A percentile compares a stretch with the other conserved stretches of the same genome.
Conservation (phyloP, 1,140 invertebrate species). For the Diachasma alloeum region DNA sequence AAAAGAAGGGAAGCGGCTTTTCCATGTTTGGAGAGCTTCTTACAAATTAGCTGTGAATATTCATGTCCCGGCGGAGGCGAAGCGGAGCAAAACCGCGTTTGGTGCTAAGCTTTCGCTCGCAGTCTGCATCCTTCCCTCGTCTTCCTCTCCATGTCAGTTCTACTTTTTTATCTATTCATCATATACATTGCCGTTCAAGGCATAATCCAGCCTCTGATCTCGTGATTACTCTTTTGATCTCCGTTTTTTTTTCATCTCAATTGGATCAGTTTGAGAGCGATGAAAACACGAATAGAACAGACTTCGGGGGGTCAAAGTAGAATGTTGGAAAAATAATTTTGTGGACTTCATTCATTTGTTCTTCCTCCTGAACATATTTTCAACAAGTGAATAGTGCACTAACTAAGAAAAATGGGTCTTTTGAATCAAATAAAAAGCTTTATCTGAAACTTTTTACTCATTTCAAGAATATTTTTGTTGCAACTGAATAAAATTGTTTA, state of each 20-base stretch:
- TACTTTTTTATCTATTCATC: background rate
- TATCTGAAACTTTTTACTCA: too few species aligned
- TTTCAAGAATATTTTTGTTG: too few species aligned
- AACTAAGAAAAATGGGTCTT: too few species aligned
- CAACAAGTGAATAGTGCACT: too few species aligned
- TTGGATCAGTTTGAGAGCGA: background rate
- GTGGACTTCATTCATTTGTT: too few species aligned
- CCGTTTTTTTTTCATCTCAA: background rate
- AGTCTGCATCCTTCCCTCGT: background rate
- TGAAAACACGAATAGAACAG: background rate
- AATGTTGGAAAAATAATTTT: too few species aligned
- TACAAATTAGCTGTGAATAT: conserved; percentile 64
- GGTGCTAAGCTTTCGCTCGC: background rate
- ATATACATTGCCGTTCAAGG: background rate
- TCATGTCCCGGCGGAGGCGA: conserved; percentile 41
- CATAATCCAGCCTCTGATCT: background rate
- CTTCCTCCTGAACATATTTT: too few species aligned
- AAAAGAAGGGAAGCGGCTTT: background rate
- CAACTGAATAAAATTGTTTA: too few species aligned
- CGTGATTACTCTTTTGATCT: background rate
- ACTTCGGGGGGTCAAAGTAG: too few species aligned
- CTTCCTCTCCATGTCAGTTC: background rate
- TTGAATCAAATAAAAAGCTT: background rate
- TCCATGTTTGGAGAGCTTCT: conserved; percentile 56
- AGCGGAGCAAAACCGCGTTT: background rate